These are phyloP conservation scores for Clunio marinus DNA, from an alignment of 2,888 invertebrate species.

Conservation along the genomic window DNA sequence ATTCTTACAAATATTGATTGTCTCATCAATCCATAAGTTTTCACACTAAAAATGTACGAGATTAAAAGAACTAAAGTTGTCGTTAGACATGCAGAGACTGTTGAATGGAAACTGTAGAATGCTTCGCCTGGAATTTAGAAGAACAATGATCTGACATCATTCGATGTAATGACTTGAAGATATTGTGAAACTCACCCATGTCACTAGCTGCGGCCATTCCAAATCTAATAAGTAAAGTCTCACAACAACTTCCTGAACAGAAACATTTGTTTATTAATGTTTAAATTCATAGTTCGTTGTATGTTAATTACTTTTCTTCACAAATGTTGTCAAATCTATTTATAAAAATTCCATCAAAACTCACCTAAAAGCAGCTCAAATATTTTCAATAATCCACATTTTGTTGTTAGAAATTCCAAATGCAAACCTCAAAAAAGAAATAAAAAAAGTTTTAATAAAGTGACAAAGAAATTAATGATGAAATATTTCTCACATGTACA, in stretches of 20 bases:
- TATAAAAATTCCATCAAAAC: too few species aligned
- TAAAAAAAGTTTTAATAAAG: not conserved
- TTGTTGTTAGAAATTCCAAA: conserved; percentile 67
- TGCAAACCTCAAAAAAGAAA: conserved; percentile 53
- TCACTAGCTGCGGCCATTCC: conserved; percentile 65
- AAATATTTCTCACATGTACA: conserved; percentile 58
- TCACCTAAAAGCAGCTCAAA: conserved; percentile 71
- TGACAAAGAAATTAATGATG: not conserved
- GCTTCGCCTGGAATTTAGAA: conserved; percentile 57
- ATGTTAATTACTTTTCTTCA: not conserved
- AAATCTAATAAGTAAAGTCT: conserved; percentile 73
- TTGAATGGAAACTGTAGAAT: conserved; percentile 74
- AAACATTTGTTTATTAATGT: not conserved
- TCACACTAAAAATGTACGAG: conserved; percentile 74
- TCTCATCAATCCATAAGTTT: conserved; percentile 68
- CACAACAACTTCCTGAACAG: conserved; percentile 56
- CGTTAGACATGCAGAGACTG: conserved; percentile 73
- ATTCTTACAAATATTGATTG: conserved; percentile 80
- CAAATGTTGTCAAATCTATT: not conserved
- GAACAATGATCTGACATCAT: not conserved
- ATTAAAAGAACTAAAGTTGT: conserved; percentile 69
- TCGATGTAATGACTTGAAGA: not conserved
- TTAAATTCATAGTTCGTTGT: not conserved
- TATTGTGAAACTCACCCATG: conserved; percentile 45
- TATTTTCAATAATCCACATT: conserved; percentile 70